Evolutionary conservation across 2,888 invertebrate genomes (phyloP).

Genomic region (Latheticus oryzae): DNA sequence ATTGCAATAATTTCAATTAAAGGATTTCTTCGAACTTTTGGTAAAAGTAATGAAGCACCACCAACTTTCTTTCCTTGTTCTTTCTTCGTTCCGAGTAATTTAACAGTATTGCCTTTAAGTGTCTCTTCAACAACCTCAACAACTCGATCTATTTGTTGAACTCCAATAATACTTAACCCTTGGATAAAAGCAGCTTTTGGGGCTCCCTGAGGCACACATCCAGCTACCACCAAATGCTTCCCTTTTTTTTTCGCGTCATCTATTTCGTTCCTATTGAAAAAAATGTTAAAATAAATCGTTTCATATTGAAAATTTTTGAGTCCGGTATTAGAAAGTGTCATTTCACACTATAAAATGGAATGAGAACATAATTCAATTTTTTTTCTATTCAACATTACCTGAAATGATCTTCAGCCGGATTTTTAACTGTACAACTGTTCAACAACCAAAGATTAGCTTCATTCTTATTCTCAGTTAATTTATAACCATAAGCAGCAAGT

Average conservation of each 20-base stretch:
- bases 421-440: constrained; percentile 98
- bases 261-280: constrained; percentile 87
- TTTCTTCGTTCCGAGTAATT: constrained; percentile 81
- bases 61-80: constrained; percentile 82
- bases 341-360: too few relatives aligned
- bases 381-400: constrained; percentile 69
- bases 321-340: too few relatives aligned
- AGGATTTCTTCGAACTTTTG: constrained; percentile 96
- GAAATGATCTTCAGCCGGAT: constrained; percentile 95
- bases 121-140: constrained; percentile 99
- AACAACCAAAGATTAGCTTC: constrained; percentile 93
- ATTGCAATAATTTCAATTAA: constrained; percentile 97
- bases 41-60: constrained; percentile 87
- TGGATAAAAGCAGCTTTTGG: constrained; percentile 77
- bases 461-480: constrained; percentile 81
- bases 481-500: constrained; percentile 88
- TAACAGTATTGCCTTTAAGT: constrained; percentile 78
- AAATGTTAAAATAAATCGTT: constrained; percentile 1
- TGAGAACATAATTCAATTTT: too few relatives aligned
- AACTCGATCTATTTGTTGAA: constrained; percentile 97
- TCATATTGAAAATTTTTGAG: too few relatives aligned
- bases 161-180: constrained; percentile 94
- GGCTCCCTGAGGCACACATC: constrained; percentile 96
- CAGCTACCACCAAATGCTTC: constrained; percentile 93
- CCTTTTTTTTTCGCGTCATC: constrained; percentile 78